Base-by-base conservation (phyloP, 2,797 vertebrate species). In the Adelosebastes latens region DNA sequence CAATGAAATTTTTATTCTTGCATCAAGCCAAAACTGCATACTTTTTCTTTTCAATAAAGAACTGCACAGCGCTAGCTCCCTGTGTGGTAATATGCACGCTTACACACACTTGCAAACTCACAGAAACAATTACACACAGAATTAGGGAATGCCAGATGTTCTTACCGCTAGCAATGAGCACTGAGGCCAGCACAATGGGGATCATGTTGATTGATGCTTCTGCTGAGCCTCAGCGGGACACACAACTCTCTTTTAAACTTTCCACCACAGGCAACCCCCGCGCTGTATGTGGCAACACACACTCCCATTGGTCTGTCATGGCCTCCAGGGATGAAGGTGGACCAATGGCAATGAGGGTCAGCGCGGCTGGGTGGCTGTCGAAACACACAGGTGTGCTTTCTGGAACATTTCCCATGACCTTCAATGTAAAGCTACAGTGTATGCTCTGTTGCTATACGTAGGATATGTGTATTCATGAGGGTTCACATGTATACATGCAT, bases 151-250 rank as follows among this genome's bases (percentile, higher is more conserved):
- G 75, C 91, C 88, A 93, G 90, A 93, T 93, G 89, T 88, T 94
- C 94, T 95, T 95, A 96, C 96, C 94, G 80, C 92, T 70, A 92
- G 96, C 94, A 67, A 96, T 91, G 92, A 96, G 85, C 89, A 94
- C 93, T 36, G 95, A 96, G 89, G 94, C 95, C 91, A 96, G 87
- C 89, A 96, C 90, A 74, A 95, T 83, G 64, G 93, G 85, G 79
- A 96, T 93, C 96, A 96, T 96, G 88, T 89, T 95, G 95, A 93
- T 92, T 90, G 81, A 92, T 93, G 92, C 80, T 82, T 92, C 91
- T 88, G 90, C 88, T 89, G 80, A 85, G 81, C 66, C 86, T 89
- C 86, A 76, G 67, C 82, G 39, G 78, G 84, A 76, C 70, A 84
- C 83, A 80, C 34, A 14, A 49, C 56, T 70, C 78, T 88, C 90